Evolutionary conservation across 2,113 vertebrate species (phyloP).

Genomic region (Aptenodytes patagonicus): DNA sequence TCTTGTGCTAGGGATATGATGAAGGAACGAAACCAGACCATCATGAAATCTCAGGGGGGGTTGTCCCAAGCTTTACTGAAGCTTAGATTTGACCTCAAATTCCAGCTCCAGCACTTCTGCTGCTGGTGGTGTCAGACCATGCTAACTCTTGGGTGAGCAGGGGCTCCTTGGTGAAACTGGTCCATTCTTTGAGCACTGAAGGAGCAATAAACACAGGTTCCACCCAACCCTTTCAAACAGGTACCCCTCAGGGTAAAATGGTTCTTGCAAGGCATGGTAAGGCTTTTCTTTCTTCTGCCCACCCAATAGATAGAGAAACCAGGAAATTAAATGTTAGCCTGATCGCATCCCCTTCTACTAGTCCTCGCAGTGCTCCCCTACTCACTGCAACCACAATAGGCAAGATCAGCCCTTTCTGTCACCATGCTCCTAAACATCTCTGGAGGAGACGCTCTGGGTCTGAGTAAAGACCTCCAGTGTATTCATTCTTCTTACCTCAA

Average conservation of each 20-base stretch:
- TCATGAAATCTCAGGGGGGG: not conserved
- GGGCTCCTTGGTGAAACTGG: not conserved
- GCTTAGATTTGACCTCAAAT: not conserved
- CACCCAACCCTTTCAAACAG: not conserved
- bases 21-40: not conserved
- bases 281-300: not conserved
- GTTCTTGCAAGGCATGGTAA: not conserved
- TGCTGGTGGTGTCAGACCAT: not conserved
- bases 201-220: not conserved
- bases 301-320: fast-evolving
- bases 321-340: not conserved
- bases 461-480: not conserved
- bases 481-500: not conserved
- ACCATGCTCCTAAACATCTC: not conserved
- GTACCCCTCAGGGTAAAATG: not conserved
- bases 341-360: no score
- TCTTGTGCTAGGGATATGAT: not conserved
- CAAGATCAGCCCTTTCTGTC: not conserved
- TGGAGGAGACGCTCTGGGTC: not conserved
- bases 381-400: not conserved
- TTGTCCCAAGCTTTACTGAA: not conserved
- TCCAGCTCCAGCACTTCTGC: not conserved
- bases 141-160: not conserved
- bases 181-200: not conserved
- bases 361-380: not conserved